Evolutionary conservation across 2,797 vertebrate genomes (phyloP), one percentile per base, ranked within the genome.

Genomic region (Urocyon cinereoargenteus): DNA sequence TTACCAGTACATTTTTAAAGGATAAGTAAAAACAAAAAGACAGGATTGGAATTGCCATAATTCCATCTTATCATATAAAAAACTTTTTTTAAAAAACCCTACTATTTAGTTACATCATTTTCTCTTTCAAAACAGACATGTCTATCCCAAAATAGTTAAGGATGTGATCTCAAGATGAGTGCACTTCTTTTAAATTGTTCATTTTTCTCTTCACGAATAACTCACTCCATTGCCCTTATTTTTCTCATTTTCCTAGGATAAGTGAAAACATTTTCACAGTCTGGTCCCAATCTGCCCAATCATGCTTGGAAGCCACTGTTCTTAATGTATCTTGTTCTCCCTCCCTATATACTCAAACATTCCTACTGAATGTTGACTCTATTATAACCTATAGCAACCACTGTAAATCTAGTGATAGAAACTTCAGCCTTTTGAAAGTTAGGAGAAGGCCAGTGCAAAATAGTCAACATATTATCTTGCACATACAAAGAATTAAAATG

Each of bases 1-100:
- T 49, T n/a, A 77, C 36, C 7, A 64, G 24, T 66, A 82, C 14
- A 51, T 84, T 78, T 12, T 90, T 85, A 34, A 75, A 77, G 88
- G 75, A n/a, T 77, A 92, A 87, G 73, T 79, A 53, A 92, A 75
- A 68, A 45, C 14, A 81, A 84, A 84, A 73, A 64, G 31, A n/a
- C 66, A 51, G 11, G 66, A 11, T 66, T 77, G 66, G 24, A 83
- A 19, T 51, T 84, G 14, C 77, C 24, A 79, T 57, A 26, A 81
- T 93, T 70, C 62, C 81, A 22, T 68, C 55, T 68, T 88, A 3
- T 68, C n/a, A 77, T 68, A n/a, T 70, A 82, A 57, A 82, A 95
- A n/a, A 26, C 6, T 73, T 26, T 70, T 72, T 70, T 21, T 4
- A 3, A 34, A 36, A 57, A 73, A 86, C 5, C 5, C 31, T 72